phyloP scores from a whole-genome alignment of 1,140 invertebrate genomes.

The Reticulitermes speratus region DNA sequence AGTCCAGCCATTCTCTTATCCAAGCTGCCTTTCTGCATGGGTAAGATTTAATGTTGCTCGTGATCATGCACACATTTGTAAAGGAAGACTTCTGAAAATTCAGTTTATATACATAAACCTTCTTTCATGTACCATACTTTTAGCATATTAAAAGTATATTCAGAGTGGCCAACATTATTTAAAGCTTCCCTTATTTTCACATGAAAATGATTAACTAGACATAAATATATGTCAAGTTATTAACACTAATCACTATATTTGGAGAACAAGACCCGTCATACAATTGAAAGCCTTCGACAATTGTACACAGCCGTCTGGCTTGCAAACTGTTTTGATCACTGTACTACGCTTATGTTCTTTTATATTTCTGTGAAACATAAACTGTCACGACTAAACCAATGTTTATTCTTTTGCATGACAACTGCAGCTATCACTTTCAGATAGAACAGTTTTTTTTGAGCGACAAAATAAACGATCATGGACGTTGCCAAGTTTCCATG shows the following conservation, averaged over 20 bases:
- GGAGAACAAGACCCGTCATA: slow-evolving; percentile 32
- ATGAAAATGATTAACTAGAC: slow-evolving; percentile 28
- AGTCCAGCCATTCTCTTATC: too few species aligned
- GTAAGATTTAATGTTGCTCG: too few species aligned
- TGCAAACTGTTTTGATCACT: slow-evolving; percentile 23
- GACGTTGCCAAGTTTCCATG: background rate
- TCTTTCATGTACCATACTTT: background rate
- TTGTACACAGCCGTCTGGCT: slow-evolving; percentile 32
- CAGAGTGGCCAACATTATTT: background rate
- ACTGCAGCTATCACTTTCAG: background rate
- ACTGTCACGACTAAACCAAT: slow-evolving; percentile 23
- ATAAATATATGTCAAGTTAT: slow-evolving; percentile 26
- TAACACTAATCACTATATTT: slow-evolving; percentile 25
- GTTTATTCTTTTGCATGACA: slow-evolving; percentile 3
- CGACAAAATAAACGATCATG: background rate
- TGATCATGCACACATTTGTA: background rate
- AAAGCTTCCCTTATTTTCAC: background rate
- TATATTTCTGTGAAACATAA: slow-evolving; percentile 22
- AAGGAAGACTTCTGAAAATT: background rate
- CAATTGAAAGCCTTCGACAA: slow-evolving; percentile 31
- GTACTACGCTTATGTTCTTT: slow-evolving; percentile 24
- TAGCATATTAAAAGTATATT: background rate
- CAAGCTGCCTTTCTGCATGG: too few species aligned
- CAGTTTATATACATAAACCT: background rate
- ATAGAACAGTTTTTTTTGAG: background rate